Conservation (phyloP, 2,888 invertebrate species). For the Tiliacea aurago region DNA sequence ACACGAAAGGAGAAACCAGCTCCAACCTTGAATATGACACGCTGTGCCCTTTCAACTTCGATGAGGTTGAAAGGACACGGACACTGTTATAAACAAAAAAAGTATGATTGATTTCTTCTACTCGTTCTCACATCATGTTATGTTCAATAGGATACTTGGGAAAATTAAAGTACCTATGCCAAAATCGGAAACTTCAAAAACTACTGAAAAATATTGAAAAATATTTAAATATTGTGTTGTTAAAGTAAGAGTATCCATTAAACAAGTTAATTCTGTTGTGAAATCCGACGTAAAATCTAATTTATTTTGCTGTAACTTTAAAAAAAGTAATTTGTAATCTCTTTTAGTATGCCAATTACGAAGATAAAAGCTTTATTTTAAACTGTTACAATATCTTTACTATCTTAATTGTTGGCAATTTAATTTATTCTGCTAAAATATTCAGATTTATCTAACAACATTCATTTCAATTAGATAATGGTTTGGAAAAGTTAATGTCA, state of each 20-base stretch:
- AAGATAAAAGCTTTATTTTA: conserved; percentile 19
- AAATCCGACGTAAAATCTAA: conserved; percentile 15
- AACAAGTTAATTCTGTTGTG: conserved; percentile 13
- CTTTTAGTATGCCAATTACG: conserved; percentile 19
- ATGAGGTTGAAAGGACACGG: no score
- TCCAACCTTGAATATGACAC: no score
- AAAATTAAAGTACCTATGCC: neutral
- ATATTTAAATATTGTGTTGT: neutral
- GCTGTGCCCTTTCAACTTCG: no score
- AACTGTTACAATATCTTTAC: conserved; percentile 12
- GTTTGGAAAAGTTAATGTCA: neutral
- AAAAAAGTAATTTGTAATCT: conserved; percentile 22
- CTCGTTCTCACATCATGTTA: neutral
- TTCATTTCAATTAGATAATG: conserved; percentile 11
- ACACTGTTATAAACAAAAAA: no score
- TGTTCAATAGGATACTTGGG: neutral
- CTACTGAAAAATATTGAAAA: no score
- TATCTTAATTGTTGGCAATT: neutral
- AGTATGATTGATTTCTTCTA: neutral
- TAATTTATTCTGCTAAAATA: neutral
- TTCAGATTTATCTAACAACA: conserved; percentile 6
- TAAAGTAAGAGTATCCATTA: neutral
- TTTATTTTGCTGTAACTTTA: conserved; percentile 11
- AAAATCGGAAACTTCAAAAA: neutral
- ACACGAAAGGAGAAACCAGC: no score